Evolutionary conservation across 2,113 vertebrate genomes (phyloP).

Genomic region (Macrotus californicus): DNA sequence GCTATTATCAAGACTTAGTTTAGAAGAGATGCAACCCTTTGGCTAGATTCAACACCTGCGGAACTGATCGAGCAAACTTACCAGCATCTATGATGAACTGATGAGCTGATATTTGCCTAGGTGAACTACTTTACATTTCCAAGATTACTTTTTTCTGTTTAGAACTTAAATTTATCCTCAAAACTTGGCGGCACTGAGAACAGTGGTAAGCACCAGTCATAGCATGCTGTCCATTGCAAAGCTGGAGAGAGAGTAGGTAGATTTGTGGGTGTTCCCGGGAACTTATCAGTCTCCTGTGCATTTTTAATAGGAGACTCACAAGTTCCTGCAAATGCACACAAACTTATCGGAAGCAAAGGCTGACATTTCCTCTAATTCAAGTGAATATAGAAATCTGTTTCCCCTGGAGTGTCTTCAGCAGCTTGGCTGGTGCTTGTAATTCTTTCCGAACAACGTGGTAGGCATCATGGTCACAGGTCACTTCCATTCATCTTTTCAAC

Average conservation of each 20-base stretch:
- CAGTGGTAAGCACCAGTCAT: neutral
- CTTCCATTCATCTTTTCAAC: neutral
- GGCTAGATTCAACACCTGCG: neutral
- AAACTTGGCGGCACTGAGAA: neutral
- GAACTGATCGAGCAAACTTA: neutral
- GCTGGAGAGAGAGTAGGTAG: slow-evolving; percentile 59
- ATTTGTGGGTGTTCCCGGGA: slow-evolving; percentile 76
- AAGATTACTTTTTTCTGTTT: neutral
- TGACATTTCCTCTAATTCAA: slow-evolving; percentile 20
- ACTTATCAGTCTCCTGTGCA: slow-evolving; percentile 73
- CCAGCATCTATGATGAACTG: neutral
- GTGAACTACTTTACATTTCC: neutral
- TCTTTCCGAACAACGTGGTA: neutral
- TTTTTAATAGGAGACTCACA: slow-evolving; percentile 76
- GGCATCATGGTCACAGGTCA: neutral
- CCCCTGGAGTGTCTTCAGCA: neutral
- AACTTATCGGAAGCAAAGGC: slow-evolving; percentile 47
- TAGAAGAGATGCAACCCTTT: neutral
- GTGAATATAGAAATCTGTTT: neutral
- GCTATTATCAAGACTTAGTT: neutral
- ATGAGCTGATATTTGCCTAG: neutral
- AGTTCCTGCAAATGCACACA: slow-evolving; percentile 78
- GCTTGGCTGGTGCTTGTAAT: neutral
- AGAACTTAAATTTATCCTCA: neutral
- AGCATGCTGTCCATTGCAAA: slow-evolving; percentile 28